Evolutionary conservation across 2,888 invertebrate species (phyloP), one percentile per base, ranked within the genome.

Genomic region (Aleiodes testaceus): DNA sequence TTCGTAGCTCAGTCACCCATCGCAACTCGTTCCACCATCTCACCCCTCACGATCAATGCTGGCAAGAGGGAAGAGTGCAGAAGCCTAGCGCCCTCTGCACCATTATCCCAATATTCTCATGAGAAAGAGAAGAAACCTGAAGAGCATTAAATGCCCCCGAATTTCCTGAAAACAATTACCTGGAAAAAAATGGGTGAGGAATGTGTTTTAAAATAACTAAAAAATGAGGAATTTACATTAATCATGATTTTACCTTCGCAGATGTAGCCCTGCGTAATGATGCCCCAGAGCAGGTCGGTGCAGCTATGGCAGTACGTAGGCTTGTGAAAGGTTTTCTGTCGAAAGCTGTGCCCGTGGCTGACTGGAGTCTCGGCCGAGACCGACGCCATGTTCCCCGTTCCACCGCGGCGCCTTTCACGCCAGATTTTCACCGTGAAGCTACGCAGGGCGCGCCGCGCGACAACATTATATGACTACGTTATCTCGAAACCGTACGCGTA

Each of bases 291-390:
- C 93, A 98, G 95, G 90, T 99, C 99, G 89, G 98, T 97, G 92
- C 99, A 99, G 92, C 98, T 98, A 92, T 99, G 99, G 92, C 99
- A 99, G 92, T 98, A 98, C 87, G 98, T 97, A 89, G 98, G 99
- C 92, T 98, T 98, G 92, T 99, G 99, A 93, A 99, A 99, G 90
- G 98, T 98, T 92, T 98, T 99, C 94, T 98, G 99, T 90, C 94
- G 94, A 93, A 99, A 99, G 92, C 95, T 97, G 93, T 99, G 99
- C 88, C 97, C 97, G 91, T 94, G 89, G 88, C 85, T 87, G 81
- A 85, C 81, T 88, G 90, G 90, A 89, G 89, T 89, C 89, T 90
- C 90, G 79, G 82, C 79, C 79, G 84, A 87, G 88, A 87, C 89
- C 88, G 90, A 89, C 89, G 90, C 89, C 90, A 89, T 89, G 87